A percentile compares a stretch with the other conserved stretches of the same genome.
These are phyloP conservation scores for Conus betulinus DNA, from an alignment of 1,140 invertebrate species.

Conservation along the genomic window DNA sequence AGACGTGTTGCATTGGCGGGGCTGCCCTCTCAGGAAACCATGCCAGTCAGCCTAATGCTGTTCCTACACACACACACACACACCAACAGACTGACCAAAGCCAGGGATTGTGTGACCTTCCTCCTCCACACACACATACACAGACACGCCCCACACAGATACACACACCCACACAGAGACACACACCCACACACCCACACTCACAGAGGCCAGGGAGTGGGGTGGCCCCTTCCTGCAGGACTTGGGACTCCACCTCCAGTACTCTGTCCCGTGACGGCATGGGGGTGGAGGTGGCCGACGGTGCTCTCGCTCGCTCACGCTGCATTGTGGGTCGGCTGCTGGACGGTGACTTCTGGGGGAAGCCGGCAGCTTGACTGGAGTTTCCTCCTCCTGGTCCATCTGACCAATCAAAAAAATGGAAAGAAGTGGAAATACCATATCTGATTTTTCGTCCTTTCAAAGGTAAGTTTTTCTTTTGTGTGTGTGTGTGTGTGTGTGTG, in stretches of 20 bases:
- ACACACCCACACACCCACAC: background rate
- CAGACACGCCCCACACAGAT: constrained; percentile 14
- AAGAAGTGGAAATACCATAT: background rate
- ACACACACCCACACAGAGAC: background rate
- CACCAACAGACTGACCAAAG: background rate
- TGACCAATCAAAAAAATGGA: background rate
- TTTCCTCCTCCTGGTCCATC: constrained; percentile 52
- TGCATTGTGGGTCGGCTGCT: constrained; percentile 19
- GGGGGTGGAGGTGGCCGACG: constrained; percentile 68
- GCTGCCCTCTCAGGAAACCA: too few relatives aligned
- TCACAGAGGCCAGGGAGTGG: constrained; percentile 1
- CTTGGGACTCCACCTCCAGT: constrained; percentile 25
- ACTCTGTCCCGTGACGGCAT: constrained; percentile 49
- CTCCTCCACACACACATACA: background rate
- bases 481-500: too few relatives aligned
- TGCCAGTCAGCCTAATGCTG: too few relatives aligned
- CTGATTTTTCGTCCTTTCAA: too few relatives aligned
- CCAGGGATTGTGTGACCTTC: background rate
- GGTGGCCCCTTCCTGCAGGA: background rate
- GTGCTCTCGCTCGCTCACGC: background rate
- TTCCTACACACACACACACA: background rate
- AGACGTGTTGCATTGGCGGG: too few relatives aligned
- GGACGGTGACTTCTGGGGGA: constrained; percentile 38
- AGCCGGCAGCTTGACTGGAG: constrained; percentile 50
- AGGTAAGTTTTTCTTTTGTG: too few relatives aligned